phyloP scores from a whole-genome alignment of 2,113 vertebrate species.

The Nematolebias whitei region DNA sequence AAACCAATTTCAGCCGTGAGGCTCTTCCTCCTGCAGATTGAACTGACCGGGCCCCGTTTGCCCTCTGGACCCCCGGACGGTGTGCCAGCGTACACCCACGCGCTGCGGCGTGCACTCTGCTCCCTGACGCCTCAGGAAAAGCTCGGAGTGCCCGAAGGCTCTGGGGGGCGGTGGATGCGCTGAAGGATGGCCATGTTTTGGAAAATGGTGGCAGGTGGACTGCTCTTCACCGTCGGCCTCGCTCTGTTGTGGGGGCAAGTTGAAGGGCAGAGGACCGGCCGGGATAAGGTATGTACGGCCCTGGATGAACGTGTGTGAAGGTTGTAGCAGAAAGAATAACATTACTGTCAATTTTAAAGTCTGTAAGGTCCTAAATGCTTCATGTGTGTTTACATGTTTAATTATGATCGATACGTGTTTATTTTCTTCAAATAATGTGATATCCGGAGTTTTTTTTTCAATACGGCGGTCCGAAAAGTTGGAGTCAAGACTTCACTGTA shows the following conservation, averaged over 20 bases:
- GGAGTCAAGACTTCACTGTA: too few species aligned
- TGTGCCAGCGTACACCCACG: constrained; percentile 2
- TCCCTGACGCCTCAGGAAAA: constrained; percentile 1
- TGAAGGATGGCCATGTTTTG: constrained; percentile 54
- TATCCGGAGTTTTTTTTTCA: too few species aligned
- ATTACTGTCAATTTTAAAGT: too few species aligned
- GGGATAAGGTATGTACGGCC: constrained; percentile 56
- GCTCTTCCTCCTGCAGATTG: constrained; percentile 27
- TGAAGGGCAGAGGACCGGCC: constrained; percentile 35
- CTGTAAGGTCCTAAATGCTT: too few species aligned
- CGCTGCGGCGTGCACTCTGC: not conserved
- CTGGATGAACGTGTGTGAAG: not conserved
- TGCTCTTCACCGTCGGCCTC: constrained; percentile 52
- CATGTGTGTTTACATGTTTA: too few species aligned
- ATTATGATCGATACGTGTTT: too few species aligned
- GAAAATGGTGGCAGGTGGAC: constrained; percentile 41
- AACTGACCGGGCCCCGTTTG: constrained; percentile 5
- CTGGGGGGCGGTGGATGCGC: constrained; percentile 11
- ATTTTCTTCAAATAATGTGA: too few species aligned
- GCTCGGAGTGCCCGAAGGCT: constrained; percentile 19
- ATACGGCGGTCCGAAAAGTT: too few species aligned
- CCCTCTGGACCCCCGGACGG: constrained; percentile 51
- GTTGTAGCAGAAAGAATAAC: too few species aligned
- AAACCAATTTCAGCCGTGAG: constrained; percentile 5
- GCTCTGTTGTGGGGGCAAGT: constrained; percentile 30